phyloP scores from a whole-genome alignment of 2,797 vertebrate species.

The Staurois parvus region DNA sequence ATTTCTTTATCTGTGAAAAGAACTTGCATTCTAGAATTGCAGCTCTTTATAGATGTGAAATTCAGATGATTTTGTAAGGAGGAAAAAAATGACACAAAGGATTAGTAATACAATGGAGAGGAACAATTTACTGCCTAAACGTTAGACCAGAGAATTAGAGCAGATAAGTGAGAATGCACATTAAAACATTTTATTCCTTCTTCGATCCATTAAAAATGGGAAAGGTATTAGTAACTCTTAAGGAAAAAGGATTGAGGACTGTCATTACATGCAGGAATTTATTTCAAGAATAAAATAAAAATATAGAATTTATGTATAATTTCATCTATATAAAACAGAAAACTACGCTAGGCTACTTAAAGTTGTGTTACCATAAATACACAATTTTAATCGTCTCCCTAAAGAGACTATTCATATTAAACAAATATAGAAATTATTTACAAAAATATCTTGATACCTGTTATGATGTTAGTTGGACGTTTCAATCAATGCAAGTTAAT shows the following conservation, averaged over 20 bases:
- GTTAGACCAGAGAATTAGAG: constrained; percentile 23
- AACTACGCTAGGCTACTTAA: constrained; percentile 44
- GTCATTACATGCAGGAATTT: constrained; percentile 47
- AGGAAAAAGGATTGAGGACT: constrained; percentile 8
- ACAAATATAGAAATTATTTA: constrained; percentile 46
- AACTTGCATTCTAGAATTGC: too few relatives aligned
- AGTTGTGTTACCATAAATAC: constrained; percentile 41
- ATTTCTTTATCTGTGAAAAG: too few relatives aligned
- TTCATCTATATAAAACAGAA: constrained; percentile 49
- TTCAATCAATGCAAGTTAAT: constrained; percentile 33
- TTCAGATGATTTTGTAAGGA: background rate
- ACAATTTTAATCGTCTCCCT: constrained; percentile 31
- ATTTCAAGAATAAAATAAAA: constrained; percentile 54
- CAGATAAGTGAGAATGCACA: constrained; percentile 7
- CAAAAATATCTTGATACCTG: constrained; percentile 46
- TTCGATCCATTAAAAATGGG: constrained; percentile 4
- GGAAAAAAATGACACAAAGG: background rate
- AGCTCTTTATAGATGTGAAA: background rate
- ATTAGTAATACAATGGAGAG: background rate
- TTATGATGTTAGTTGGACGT: constrained; percentile 13
- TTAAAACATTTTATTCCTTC: constrained; percentile 31
- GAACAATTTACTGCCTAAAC: background rate
- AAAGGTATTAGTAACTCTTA: constrained; percentile 26
- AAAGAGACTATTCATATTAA: constrained; percentile 29
- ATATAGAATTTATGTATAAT: constrained; percentile 47